These are phyloP conservation scores for Aphelocoma californica DNA, from an alignment of 2,797 vertebrate genomes.

Conservation along the genomic window DNA sequence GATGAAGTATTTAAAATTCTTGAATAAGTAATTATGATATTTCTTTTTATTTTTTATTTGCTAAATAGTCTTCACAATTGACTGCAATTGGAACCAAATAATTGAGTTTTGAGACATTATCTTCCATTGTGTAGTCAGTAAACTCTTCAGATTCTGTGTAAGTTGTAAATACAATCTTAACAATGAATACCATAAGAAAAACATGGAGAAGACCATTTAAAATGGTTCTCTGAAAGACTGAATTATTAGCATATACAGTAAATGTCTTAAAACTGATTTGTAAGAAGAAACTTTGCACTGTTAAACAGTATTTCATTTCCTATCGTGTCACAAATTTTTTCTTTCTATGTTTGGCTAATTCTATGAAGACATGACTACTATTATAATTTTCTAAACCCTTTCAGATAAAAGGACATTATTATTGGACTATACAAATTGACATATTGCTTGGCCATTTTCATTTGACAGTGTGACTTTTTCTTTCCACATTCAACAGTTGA, in stretches of 20 bases:
- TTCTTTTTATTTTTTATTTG: constrained; percentile 2
- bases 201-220: neutral
- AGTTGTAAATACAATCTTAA: constrained; percentile 16
- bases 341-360: neutral
- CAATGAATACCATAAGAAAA: constrained; percentile 19
- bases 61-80: constrained; percentile 28
- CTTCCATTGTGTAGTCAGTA: constrained; percentile 17
- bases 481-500: neutral
- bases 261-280: neutral
- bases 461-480: neutral
- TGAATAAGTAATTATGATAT: constrained; percentile 24
- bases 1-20: constrained; percentile 38
- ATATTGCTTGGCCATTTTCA: neutral
- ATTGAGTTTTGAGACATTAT: constrained; percentile 43
- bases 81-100: neutral
- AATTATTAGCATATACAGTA: neutral
- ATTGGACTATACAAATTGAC: neutral
- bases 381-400: neutral
- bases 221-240: neutral
- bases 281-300: neutral
- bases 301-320: neutral
- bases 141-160: constrained; percentile 15
- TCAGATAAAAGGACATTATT: neutral
- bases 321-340: neutral
- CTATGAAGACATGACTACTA: neutral